These are phyloP conservation scores for Pachypanchax playfairii DNA, from an alignment of 2,113 vertebrate species.

Conservation along the genomic window DNA sequence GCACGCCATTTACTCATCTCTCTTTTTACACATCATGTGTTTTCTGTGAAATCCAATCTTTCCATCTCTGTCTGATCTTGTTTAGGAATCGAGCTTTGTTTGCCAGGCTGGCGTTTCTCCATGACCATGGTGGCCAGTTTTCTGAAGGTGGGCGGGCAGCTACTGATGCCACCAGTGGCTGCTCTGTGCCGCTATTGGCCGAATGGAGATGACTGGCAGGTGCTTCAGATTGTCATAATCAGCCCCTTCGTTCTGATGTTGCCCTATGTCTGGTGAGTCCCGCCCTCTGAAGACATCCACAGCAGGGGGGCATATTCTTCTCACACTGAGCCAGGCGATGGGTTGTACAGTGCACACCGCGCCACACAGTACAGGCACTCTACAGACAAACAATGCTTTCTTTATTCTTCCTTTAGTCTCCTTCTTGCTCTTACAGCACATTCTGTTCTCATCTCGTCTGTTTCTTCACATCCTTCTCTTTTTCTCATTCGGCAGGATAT, in stretches of 20 bases:
- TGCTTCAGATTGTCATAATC: conserved; percentile 94
- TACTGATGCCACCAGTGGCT: conserved; percentile 94
- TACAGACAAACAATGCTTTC: conserved; percentile 56
- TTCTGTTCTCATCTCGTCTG: conserved; percentile 34
- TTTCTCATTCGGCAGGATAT: conserved; percentile 82
- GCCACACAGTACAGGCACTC: conserved; percentile 31
- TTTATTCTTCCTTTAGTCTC: conserved; percentile 49
- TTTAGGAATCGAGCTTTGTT: conserved; percentile 94
- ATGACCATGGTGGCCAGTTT: conserved; percentile 97
- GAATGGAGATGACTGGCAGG: conserved; percentile 87
- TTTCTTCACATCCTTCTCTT: not conserved
- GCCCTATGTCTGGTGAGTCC: conserved; percentile 92
- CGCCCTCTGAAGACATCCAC: conserved; percentile 48
- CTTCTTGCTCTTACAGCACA: conserved; percentile 22
- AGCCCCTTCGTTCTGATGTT: conserved; percentile 95
- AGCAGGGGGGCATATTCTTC: conserved; percentile 17
- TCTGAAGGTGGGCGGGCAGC: conserved; percentile 91
- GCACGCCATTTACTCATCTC: conserved; percentile 16
- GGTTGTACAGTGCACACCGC: conserved; percentile 64
- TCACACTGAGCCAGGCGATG: conserved; percentile 60
- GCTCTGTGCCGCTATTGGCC: conserved; percentile 85
- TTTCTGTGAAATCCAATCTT: no score
- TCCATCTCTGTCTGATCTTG: conserved; percentile 11
- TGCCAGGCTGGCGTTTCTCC: conserved; percentile 92
- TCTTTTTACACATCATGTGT: not conserved